phyloP scores from a whole-genome alignment of 2,113 vertebrate genomes.

The Cephalopholis sonnerati region DNA sequence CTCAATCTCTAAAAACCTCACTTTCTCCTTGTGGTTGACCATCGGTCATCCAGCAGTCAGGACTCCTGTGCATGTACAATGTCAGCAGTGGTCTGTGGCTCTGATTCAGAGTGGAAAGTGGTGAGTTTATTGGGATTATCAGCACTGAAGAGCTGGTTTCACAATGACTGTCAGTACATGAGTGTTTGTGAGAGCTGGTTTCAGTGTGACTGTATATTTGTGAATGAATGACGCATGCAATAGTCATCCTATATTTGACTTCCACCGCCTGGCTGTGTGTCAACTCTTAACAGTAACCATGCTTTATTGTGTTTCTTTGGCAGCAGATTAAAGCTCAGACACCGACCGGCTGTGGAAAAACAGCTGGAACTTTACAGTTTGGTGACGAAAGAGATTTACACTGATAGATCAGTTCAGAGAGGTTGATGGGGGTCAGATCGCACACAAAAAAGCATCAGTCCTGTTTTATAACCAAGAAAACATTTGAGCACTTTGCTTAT shows the following conservation, averaged over 20 bases:
- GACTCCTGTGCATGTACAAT: not conserved
- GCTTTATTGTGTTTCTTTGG: not conserved
- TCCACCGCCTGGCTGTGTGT: conserved; percentile 1
- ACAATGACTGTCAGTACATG: not conserved
- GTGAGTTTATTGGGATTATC: not conserved
- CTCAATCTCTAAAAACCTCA: not conserved
- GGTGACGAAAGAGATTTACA: not conserved
- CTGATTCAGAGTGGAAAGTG: not conserved
- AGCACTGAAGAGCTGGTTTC: conserved; percentile 15
- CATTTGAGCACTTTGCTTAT: no score
- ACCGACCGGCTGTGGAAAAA: not conserved
- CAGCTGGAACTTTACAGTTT: not conserved
- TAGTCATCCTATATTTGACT: not conserved
- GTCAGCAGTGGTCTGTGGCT: conserved; percentile 3
- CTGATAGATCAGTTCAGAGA: not conserved
- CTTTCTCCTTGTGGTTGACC: conserved; percentile 14
- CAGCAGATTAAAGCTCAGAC: conserved; percentile 23
- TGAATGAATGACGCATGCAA: conserved; percentile 21
- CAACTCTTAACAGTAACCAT: not conserved
- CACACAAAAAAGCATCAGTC: no score
- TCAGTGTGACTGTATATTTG: conserved; percentile 43
- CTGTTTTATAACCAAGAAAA: not conserved
- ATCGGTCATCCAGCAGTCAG: no score
- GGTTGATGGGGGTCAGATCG: not conserved
- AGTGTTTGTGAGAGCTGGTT: conserved; percentile 19